A percentile compares a stretch with the other conserved stretches of the same genome.
phyloP scores from a whole-genome alignment of 2,888 invertebrate genomes.

The Oasisia sp. region DNA sequence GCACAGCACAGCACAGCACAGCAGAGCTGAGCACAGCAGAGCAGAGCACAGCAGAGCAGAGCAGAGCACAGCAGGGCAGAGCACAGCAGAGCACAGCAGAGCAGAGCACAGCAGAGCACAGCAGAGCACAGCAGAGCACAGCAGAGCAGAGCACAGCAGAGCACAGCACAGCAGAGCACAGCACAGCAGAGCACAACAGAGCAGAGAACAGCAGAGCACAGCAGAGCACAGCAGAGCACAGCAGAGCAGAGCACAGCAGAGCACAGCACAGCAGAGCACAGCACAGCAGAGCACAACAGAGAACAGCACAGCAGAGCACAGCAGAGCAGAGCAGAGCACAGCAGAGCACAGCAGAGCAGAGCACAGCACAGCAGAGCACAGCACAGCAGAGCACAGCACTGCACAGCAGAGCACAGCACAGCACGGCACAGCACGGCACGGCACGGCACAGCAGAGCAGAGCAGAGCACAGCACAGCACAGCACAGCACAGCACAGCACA shows the following conservation, averaged over 20 bases:
- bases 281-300: neutral
- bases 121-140: constrained; percentile 7
- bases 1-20: constrained; percentile 9
- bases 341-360: neutral
- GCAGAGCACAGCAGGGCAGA: neutral
- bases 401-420: constrained; percentile 27
- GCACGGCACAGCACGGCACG: neutral
- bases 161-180: neutral
- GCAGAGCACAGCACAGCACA: constrained; percentile 24
- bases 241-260: neutral
- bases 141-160: neutral
- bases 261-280: neutral
- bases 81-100: constrained; percentile 17
- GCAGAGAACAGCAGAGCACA: neutral
- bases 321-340: constrained; percentile 13
- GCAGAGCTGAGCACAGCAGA: neutral
- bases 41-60: neutral
- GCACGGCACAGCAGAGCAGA: constrained; percentile 20
- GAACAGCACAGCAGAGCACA: constrained; percentile 26
- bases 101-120: constrained; percentile 21
- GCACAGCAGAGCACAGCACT: constrained; percentile 34
- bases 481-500: constrained; percentile 14
- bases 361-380: neutral
- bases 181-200: neutral
- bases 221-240: neutral